Evolutionary conservation across 2,888 invertebrate genomes (phyloP).

Genomic region (Gibbula magus): DNA sequence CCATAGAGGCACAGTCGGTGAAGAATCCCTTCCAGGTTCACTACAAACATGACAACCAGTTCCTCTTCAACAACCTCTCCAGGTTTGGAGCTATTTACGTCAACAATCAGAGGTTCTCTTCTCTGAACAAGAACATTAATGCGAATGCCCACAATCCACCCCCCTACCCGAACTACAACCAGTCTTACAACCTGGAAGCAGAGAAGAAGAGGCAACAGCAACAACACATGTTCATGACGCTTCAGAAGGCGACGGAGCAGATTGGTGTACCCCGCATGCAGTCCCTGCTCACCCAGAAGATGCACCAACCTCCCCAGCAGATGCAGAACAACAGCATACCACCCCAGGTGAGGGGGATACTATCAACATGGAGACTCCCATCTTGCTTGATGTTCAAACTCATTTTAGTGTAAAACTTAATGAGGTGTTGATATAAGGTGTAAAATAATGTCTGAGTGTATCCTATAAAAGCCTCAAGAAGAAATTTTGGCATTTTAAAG

Average conservation of each 20-base stretch:
- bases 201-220: neutral
- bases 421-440: no score
- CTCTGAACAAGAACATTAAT: slow-evolving; percentile 24
- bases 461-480: no score
- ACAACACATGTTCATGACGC: neutral
- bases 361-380: no score
- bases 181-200: neutral
- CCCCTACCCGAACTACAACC: slow-evolving; percentile 20
- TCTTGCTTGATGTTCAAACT: no score
- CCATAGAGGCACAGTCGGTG: slow-evolving; percentile 65
- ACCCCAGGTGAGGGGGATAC: no score
- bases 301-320: slow-evolving; percentile 6
- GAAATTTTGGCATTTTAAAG: no score
- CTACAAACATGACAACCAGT: slow-evolving; percentile 54
- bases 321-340: neutral
- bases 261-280: neutral
- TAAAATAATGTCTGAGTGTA: no score
- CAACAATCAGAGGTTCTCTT: slow-evolving; percentile 49
- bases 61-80: slow-evolving; percentile 48
- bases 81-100: slow-evolving; percentile 55
- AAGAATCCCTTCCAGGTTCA: slow-evolving; percentile 61
- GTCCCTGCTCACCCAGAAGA: neutral
- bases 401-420: no score
- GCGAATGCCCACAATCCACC: slow-evolving; percentile 3
- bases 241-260: neutral